Evolutionary conservation across 92 coral and sea anemone genomes (phyloP), one percentile per base, ranked within the genome.

Genomic region (Bergia sp.): DNA sequence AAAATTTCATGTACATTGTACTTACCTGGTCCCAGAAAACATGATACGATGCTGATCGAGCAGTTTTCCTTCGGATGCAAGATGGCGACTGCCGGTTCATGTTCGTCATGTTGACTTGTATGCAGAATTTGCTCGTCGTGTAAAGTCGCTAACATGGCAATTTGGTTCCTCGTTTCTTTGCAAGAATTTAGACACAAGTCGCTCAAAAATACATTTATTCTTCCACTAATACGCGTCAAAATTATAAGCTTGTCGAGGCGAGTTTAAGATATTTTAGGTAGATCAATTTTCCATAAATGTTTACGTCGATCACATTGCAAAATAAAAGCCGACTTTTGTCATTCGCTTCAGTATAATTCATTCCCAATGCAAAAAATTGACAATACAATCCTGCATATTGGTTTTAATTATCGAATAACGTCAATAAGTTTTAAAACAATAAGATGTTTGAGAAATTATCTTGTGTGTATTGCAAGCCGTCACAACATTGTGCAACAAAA

Each of bases 11-110:
- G 5, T 45, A 84, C 87, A 44, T 73, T 18, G 5, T 45, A 84
- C 87, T 69, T 73, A 84, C 87, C 43, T 47, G 79, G 79, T n/a
- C 87, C 87, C 2, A 84, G 87, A 84, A 84, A 84, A 38, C 87
- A 84, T 0, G 87, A 84, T 1, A 47, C 87, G 79, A 84, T 3
- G 55, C 87, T 47, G 37, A 84, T 67, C 6, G 87, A 84, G 64
- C 87, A 84, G 15, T 71, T 84, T 47, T 84, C 87, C 36, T 44
- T n/a, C 47, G 87, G 87, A 21, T 38, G 77, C 43, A 84, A 73
- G 20, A 84, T 84, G 61, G 87, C 78, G 15, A 84, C 66, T 84
- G 66, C 45, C 0, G 87, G 79, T 7, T 72, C 77, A 16, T 71
- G 55, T 3, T 69, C 87, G 42, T 71, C 87, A 29, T 84, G 87